phyloP scores from a whole-genome alignment of 2,797 vertebrate genomes.

The Cyclura pinguis region DNA sequence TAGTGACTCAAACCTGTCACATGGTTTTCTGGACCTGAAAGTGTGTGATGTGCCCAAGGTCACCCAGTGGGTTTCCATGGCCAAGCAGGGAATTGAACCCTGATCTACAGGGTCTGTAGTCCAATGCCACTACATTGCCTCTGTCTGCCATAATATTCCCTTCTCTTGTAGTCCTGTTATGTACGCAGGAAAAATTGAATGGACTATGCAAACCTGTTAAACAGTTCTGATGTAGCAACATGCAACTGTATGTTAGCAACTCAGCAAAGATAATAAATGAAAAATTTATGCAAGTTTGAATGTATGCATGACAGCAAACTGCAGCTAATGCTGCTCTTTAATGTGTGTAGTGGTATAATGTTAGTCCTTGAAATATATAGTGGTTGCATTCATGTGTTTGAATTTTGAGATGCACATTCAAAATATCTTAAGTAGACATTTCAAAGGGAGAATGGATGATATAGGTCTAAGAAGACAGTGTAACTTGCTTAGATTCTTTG shows the following conservation, averaged over 20 bases:
- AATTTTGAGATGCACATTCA: too few relatives aligned
- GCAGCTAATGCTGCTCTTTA: not conserved
- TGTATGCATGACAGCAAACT: not conserved
- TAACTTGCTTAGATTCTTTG: not conserved
- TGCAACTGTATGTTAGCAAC: not conserved
- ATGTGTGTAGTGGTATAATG: not conserved
- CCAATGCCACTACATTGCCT: not conserved
- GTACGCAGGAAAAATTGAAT: not conserved
- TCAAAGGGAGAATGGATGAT: slow-evolving; percentile 1
- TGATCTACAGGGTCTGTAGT: too few relatives aligned
- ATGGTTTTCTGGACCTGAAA: too few relatives aligned
- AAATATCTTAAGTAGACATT: not conserved
- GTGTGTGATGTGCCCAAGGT: too few relatives aligned
- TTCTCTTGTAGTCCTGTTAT: not conserved
- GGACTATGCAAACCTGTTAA: not conserved
- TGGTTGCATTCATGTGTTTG: too few relatives aligned
- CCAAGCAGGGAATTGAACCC: too few relatives aligned
- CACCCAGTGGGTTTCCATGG: too few relatives aligned
- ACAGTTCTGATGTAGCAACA: not conserved
- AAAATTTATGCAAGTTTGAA: not conserved
- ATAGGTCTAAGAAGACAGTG: slow-evolving; percentile 6
- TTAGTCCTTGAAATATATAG: not conserved
- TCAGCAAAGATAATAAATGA: not conserved
- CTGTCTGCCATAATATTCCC: too few relatives aligned
- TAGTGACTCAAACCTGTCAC: too few relatives aligned